phyloP scores from a whole-genome alignment of 2,113 vertebrate genomes.

The Saguinus imperator region DNA sequence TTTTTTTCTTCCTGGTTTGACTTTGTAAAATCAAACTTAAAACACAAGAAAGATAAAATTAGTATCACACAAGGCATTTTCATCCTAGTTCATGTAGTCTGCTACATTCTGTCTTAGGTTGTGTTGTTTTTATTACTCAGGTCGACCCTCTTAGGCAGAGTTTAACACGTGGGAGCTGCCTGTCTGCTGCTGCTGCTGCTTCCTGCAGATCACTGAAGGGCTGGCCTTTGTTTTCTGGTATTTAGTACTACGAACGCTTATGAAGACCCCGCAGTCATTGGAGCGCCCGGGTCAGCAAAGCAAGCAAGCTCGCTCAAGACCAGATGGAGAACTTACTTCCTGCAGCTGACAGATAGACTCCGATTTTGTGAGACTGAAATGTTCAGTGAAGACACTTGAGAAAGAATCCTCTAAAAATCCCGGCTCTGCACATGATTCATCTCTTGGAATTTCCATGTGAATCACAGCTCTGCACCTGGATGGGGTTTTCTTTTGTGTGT shows the following conservation, averaged over 20 bases:
- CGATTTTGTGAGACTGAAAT: constrained; percentile 65
- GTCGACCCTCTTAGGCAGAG: constrained; percentile 91
- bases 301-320: constrained; percentile 62
- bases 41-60: not conserved
- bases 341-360: constrained; percentile 73
- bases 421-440: constrained; percentile 73
- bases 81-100: not conserved
- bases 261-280: constrained; percentile 46
- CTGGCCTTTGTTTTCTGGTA: constrained; percentile 55
- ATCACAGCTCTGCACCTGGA: constrained; percentile 81
- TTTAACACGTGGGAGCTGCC: constrained; percentile 76
- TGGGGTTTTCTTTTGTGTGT: constrained; percentile 67
- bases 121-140: constrained; percentile 80
- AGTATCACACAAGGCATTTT: not conserved
- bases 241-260: constrained; percentile 25
- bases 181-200: not conserved
- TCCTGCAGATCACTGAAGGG: not conserved
- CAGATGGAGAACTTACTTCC: constrained; percentile 64
- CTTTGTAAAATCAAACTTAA: not conserved
- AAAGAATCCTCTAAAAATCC: constrained; percentile 68
- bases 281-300: constrained; percentile 44
- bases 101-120: not conserved
- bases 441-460: constrained; percentile 81
- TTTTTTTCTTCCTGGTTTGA: not conserved
- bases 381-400: constrained; percentile 71